Percentiles rank a stretch among this genome's conserved stretches.
Conservation (phyloP, 2,797 vertebrate genomes). For the Psittacula derbiana region DNA sequence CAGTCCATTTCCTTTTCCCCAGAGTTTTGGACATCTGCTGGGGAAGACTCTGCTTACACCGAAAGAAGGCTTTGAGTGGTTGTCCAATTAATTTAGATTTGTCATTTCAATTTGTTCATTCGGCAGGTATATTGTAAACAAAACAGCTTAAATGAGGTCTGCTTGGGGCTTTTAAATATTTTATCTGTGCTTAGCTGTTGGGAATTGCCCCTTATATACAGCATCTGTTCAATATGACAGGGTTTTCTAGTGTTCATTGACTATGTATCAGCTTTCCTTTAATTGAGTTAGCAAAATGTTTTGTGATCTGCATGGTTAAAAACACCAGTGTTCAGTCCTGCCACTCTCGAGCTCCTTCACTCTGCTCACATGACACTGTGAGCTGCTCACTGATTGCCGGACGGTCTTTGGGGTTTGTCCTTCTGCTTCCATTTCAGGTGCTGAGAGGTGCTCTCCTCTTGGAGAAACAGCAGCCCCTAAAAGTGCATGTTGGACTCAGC, state of each 20-base stretch:
- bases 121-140: conserved; percentile 49
- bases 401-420: background rate
- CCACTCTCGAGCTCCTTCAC: background rate
- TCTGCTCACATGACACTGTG: background rate
- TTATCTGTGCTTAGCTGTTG: conserved; percentile 47
- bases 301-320: background rate
- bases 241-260: background rate
- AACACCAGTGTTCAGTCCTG: background rate
- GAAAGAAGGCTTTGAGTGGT: conserved; percentile 19
- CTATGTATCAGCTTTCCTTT: conserved; percentile 3
- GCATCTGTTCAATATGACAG: conserved; percentile 24
- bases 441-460: background rate
- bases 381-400: background rate
- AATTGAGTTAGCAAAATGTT: background rate
- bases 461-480: background rate
- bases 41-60: background rate
- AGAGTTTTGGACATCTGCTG: conserved; percentile 44
- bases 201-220: conserved; percentile 20
- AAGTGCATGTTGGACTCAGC: background rate
- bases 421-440: background rate
- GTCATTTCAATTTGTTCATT: conserved; percentile 57
- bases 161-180: conserved; percentile 53
- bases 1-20: conserved; percentile 40
- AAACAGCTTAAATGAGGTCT: conserved; percentile 50
- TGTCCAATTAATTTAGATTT: conserved; percentile 56